Evolutionary conservation across 2,113 vertebrate genomes (phyloP).

Genomic region (Sisor rabdophorus): DNA sequence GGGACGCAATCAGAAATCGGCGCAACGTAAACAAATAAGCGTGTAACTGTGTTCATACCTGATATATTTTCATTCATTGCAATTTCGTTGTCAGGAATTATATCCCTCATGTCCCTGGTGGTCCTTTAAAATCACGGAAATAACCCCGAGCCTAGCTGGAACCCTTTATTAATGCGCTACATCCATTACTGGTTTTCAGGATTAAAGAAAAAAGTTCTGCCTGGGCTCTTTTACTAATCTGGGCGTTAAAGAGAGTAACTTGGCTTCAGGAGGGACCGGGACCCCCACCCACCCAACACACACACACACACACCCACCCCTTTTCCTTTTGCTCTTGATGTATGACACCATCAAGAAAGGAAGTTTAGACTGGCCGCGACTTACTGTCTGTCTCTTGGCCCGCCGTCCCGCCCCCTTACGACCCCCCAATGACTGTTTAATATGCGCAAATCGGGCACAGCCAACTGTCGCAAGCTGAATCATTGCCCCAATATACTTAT

Average conservation of each 20-base stretch:
- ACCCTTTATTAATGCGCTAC: not conserved
- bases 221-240: not conserved
- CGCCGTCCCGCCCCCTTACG: conserved; percentile 59
- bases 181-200: not conserved
- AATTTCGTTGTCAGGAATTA: conserved; percentile 66
- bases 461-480: not conserved
- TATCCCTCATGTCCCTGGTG: conserved; percentile 52
- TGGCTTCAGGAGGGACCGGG: not conserved
- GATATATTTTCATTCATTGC: conserved; percentile 56
- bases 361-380: conserved; percentile 54
- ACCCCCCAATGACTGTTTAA: conserved; percentile 6
- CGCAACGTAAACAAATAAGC: not conserved
- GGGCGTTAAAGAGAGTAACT: conserved; percentile 17
- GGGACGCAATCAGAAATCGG: not conserved
- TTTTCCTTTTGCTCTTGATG: conserved; percentile 4
- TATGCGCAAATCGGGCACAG: conserved; percentile 8
- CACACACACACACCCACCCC: too few species aligned
- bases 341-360: conserved; percentile 52
- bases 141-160: conserved; percentile 35
- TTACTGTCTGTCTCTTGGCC: conserved; percentile 41
- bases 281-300: too few species aligned
- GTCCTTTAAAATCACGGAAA: conserved; percentile 58
- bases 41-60: conserved; percentile 54
- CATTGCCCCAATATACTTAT: too few species aligned
- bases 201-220: too few species aligned